Percentiles rank a stretch among this genome's conserved stretches.
These are phyloP conservation scores for Octopus sinensis DNA, from an alignment of 1,140 invertebrate genomes.

Conservation along the genomic window DNA sequence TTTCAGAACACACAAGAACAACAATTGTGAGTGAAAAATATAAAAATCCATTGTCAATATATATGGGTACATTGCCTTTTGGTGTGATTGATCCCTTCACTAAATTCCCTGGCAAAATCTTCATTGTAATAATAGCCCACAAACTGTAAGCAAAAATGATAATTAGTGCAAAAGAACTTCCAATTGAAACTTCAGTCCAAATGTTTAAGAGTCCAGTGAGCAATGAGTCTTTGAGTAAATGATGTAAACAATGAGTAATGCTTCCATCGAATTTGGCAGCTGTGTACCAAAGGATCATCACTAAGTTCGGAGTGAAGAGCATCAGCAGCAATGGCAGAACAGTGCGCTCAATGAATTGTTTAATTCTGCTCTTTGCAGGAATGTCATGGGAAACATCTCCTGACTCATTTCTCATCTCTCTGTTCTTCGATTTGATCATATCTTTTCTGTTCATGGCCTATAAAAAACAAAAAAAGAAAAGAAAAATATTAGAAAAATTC, in stretches of 20 bases:
- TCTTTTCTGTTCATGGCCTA: no score
- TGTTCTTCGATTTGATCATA: no score
- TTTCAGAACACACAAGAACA: slow-evolving; percentile 47
- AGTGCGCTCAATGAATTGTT: slow-evolving; percentile 33
- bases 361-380: slow-evolving; percentile 9
- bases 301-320: slow-evolving; percentile 41
- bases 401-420: no score
- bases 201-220: slow-evolving; percentile 34
- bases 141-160: slow-evolving; percentile 44
- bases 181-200: slow-evolving; percentile 39
- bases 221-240: slow-evolving; percentile 29
- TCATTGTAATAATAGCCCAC: slow-evolving; percentile 48
- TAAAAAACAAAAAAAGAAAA: no score
- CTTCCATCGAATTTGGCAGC: slow-evolving; percentile 45
- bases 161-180: slow-evolving; percentile 32
- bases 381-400: no score
- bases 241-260: slow-evolving; percentile 31
- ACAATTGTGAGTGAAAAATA: slow-evolving; percentile 59
- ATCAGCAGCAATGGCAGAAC: slow-evolving; percentile 47
- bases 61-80: slow-evolving; percentile 60
- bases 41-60: slow-evolving; percentile 63
- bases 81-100: slow-evolving; percentile 60
- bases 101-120: slow-evolving; percentile 56
- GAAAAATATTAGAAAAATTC: no score
- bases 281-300: slow-evolving; percentile 50